phyloP scores from a whole-genome alignment of 2,888 invertebrate species.

The Lampropteryx suffumata region DNA sequence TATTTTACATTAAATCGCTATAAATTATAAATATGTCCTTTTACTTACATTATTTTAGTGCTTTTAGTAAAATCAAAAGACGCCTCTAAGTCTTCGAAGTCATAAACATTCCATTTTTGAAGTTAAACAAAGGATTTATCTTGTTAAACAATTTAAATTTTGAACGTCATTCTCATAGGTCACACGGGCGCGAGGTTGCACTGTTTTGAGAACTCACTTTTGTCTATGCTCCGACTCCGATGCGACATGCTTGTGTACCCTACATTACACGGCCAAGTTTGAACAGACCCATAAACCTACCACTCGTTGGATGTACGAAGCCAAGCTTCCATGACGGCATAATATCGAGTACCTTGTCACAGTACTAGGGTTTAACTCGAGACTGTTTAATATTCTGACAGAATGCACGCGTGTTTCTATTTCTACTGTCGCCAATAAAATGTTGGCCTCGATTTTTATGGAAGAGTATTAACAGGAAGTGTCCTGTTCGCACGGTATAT shows the following conservation, averaged over 20 bases:
- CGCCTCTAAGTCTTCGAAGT: no score
- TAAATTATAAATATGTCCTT: constrained; percentile 36
- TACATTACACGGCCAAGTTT: constrained; percentile 51
- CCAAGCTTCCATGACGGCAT: constrained; percentile 36
- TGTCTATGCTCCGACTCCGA: constrained; percentile 54
- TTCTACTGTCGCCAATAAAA: constrained; percentile 68
- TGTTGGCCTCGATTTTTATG: constrained; percentile 73
- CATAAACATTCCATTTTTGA: constrained; percentile 49
- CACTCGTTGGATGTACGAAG: constrained; percentile 13
- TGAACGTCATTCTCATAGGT: constrained; percentile 54
- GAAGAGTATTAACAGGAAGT: constrained; percentile 63
- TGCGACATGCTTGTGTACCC: constrained; percentile 46
- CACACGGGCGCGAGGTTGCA: constrained; percentile 62
- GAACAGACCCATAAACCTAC: constrained; percentile 28
- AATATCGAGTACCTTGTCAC: constrained; percentile 51
- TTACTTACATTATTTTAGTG: not conserved
- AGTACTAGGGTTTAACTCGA: constrained; percentile 62
- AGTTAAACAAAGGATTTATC: constrained; percentile 63
- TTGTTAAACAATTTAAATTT: constrained; percentile 61
- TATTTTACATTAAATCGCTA: constrained; percentile 34
- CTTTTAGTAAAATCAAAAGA: no score
- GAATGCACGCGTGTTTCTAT: constrained; percentile 57
- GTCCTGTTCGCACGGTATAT: constrained; percentile 62
- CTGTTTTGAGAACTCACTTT: constrained; percentile 68
- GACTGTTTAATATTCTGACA: constrained; percentile 78